These are phyloP conservation scores for Pomatorhinus ruficollis DNA, from an alignment of 2,113 vertebrate genomes.

Conservation along the genomic window DNA sequence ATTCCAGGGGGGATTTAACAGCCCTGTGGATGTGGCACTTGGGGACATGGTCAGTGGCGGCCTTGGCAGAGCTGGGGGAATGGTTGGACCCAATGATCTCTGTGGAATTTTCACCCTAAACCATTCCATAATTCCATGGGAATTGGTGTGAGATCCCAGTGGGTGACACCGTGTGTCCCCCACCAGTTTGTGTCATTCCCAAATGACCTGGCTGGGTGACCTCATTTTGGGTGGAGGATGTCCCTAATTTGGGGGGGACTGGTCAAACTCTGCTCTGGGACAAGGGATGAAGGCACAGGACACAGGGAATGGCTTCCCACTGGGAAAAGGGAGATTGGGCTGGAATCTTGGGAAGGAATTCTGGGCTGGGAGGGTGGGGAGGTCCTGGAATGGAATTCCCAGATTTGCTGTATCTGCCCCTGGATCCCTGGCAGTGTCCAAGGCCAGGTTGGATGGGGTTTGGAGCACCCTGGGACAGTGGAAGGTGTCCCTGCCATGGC, in stretches of 20 bases:
- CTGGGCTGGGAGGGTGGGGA: neutral
- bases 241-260: neutral
- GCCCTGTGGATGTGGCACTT: neutral
- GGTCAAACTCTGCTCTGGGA: neutral
- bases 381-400: neutral
- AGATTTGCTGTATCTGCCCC: neutral
- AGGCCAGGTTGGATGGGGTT: neutral
- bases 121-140: neutral
- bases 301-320: neutral
- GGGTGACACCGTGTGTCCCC: neutral
- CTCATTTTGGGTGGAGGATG: neutral
- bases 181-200: neutral
- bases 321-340: neutral
- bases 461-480: rapidly evolving
- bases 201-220: neutral
- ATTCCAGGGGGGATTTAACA: neutral
- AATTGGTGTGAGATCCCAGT: neutral
- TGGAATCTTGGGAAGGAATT: neutral
- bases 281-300: neutral
- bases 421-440: neutral
- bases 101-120: neutral
- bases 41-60: neutral
- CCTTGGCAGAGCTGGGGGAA: neutral
- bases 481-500: neutral
- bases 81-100: rapidly evolving